Percentiles rank a stretch among this genome's conserved stretches.
Conservation (phyloP, 2,888 invertebrate genomes). For the Creontiades dilutus region DNA sequence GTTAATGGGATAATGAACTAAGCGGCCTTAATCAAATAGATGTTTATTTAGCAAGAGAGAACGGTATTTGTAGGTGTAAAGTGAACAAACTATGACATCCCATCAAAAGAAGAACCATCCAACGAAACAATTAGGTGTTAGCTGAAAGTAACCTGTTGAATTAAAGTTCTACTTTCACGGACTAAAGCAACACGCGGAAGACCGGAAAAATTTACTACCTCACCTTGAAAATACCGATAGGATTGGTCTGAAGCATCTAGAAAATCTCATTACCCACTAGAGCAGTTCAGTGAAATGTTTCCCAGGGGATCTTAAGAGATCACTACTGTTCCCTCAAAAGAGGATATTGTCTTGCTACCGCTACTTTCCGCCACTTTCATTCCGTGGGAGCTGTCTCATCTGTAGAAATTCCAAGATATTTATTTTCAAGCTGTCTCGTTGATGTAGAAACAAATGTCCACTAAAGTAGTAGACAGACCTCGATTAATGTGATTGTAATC, state of each 20-base stretch:
- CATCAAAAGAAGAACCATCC: too few species aligned
- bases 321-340: slow-evolving; percentile 11
- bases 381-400: not conserved
- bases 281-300: not conserved
- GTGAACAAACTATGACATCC: too few species aligned
- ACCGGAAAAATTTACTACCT: not conserved
- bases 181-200: not conserved
- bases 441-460: not conserved
- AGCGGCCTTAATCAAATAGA: too few species aligned
- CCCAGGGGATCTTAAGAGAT: slow-evolving; percentile 3
- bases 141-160: too few species aligned
- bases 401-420: not conserved
- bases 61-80: too few species aligned
- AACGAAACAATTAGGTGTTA: too few species aligned
- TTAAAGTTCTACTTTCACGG: too few species aligned
- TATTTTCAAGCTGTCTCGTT: not conserved
- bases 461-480: not conserved
- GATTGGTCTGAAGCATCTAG: slow-evolving; percentile 8
- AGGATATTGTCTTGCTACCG: not conserved
- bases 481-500: not conserved
- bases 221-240: not conserved
- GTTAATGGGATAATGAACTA: too few species aligned
- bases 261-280: slow-evolving; percentile 9
- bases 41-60: too few species aligned
- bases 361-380: not conserved